phyloP scores from a whole-genome alignment of 2,888 invertebrate species.

The Erebia epiphron region DNA sequence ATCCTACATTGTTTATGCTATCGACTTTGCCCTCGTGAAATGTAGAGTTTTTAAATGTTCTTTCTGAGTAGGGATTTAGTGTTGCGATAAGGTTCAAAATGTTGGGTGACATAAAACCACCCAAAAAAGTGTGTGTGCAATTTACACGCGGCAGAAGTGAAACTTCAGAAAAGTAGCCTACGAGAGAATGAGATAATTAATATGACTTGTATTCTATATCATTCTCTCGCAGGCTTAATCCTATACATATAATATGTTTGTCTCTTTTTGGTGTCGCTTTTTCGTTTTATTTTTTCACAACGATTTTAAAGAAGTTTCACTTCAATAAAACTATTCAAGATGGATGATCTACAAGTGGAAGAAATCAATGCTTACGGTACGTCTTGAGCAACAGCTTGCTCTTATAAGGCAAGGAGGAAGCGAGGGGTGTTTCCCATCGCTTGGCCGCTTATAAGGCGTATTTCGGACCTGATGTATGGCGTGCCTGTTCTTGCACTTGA shows the following conservation, averaged over 20 bases:
- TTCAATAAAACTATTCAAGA: not conserved
- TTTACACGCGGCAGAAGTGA: not conserved
- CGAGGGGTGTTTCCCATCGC: constrained; percentile 71
- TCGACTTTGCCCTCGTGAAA: not conserved
- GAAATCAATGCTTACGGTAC: constrained; percentile 22
- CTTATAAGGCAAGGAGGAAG: constrained; percentile 76
- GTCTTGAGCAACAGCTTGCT: constrained; percentile 34
- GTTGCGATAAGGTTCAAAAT: not conserved
- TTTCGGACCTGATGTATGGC: constrained; percentile 65
- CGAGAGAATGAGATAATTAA: too few species aligned
- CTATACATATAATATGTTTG: too few species aligned
- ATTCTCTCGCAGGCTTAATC: constrained; percentile 2
- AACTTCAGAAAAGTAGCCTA: too few species aligned
- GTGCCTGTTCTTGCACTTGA: constrained; percentile 69
- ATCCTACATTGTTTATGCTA: not conserved
- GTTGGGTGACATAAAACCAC: not conserved
- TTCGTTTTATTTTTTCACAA: too few species aligned
- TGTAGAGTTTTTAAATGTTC: not conserved
- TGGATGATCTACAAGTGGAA: constrained; percentile 24
- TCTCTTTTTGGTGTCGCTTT: too few species aligned
- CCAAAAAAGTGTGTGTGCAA: not conserved
- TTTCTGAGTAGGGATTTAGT: too few species aligned
- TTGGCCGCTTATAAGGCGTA: constrained; percentile 64
- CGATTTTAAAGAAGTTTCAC: too few species aligned
- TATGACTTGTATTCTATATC: too few species aligned